phyloP scores from a whole-genome alignment of 2,888 invertebrate species.

The Malthinus flaveolus region DNA sequence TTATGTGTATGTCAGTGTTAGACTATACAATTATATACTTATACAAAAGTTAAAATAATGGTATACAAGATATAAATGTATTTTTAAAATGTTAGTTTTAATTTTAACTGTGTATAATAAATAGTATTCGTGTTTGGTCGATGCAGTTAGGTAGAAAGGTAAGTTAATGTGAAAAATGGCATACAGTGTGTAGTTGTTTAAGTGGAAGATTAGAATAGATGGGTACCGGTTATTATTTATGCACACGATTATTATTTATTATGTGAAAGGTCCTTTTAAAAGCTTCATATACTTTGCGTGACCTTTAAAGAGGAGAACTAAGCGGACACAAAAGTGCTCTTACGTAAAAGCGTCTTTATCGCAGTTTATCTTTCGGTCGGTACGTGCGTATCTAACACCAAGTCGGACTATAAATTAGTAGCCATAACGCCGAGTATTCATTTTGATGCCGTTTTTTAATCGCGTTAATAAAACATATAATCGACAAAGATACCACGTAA shows the following conservation, averaged over 20 bases:
- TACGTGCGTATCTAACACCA: constrained; percentile 48
- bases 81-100: constrained; percentile 7
- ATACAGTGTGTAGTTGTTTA: constrained; percentile 24
- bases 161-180: constrained; percentile 22
- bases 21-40: neutral
- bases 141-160: constrained; percentile 10
- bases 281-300: constrained; percentile 46
- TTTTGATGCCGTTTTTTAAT: constrained; percentile 41
- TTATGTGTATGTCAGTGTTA: neutral
- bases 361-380: constrained; percentile 41
- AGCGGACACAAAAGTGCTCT: constrained; percentile 41
- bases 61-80: constrained; percentile 4
- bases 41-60: neutral
- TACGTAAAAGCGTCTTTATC: constrained; percentile 46
- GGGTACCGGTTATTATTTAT: constrained; percentile 40
- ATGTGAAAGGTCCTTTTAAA: constrained; percentile 46
- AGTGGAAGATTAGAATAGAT: constrained; percentile 37
- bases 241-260: constrained; percentile 45
- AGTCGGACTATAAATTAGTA: constrained; percentile 44
- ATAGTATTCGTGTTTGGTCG: constrained; percentile 9
- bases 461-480: constrained; percentile 41
- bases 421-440: constrained; percentile 37
- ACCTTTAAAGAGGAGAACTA: constrained; percentile 32
- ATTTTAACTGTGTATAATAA: constrained; percentile 9
- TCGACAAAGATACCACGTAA: constrained; percentile 39